Percentiles rank a stretch among this genome's conserved stretches.
Evolutionary conservation across 2,113 vertebrate genomes (phyloP).

Genomic region (Turnix velox): DNA sequence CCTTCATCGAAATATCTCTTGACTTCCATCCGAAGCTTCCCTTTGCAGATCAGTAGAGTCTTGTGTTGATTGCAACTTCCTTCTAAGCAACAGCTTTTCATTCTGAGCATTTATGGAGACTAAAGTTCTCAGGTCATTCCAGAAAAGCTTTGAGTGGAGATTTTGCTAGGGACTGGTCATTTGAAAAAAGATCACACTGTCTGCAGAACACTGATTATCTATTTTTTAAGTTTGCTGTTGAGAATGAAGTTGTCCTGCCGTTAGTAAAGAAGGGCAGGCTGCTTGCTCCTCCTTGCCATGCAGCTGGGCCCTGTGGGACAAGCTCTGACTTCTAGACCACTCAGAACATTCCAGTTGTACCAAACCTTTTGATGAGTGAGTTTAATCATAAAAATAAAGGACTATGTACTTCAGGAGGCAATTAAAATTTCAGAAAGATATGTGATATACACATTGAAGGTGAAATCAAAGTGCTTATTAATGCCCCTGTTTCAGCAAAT

Average conservation of each 20-base stretch:
- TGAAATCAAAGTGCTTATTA: not conserved
- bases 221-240: not conserved
- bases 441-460: not conserved
- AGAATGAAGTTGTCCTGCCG: not conserved
- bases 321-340: not conserved
- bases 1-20: not conserved
- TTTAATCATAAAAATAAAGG: not conserved
- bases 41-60: not conserved
- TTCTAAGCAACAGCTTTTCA: not conserved
- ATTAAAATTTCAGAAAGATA: not conserved
- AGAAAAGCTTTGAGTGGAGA: not conserved
- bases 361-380: not conserved
- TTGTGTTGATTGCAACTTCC: not conserved
- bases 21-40: not conserved
- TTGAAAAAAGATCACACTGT: not conserved
- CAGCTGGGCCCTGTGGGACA: too few relatives aligned
- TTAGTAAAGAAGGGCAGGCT: not conserved
- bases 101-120: not conserved
- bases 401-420: not conserved
- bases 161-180: not conserved
- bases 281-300: not conserved
- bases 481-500: not conserved
- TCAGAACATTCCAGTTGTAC: not conserved
- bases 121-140: not conserved
- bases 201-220: too few relatives aligned